A percentile compares a stretch with the other conserved stretches of the same genome.
Conservation (phyloP, 1,140 invertebrate species). For the Archegozetes longisetosus region DNA sequence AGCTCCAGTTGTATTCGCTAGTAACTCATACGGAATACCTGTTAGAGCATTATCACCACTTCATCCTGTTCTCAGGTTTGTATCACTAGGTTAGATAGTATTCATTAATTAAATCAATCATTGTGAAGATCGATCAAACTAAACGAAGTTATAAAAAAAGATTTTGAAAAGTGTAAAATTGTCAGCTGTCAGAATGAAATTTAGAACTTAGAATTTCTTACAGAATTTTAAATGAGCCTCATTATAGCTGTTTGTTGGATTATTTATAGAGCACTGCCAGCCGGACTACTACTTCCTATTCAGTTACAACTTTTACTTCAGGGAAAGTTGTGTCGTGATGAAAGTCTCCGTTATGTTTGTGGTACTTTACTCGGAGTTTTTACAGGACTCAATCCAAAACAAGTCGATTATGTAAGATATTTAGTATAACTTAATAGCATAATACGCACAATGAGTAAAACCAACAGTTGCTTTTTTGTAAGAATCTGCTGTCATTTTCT, state of each 20-base stretch:
- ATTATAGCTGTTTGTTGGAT: not conserved
- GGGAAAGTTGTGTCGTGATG: not conserved
- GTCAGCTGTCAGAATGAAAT: no score
- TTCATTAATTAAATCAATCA: no score
- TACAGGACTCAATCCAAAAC: not conserved
- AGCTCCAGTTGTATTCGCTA: conserved; percentile 10
- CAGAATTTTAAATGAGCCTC: not conserved
- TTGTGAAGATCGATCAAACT: no score
- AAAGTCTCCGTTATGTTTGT: not conserved
- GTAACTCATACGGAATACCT: not conserved
- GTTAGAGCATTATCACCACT: not conserved
- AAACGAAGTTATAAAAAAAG: no score
- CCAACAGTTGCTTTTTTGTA: no score
- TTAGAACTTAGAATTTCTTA: not conserved
- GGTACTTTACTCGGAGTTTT: not conserved
- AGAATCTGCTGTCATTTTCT: no score
- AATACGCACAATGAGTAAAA: no score
- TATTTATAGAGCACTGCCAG: not conserved
- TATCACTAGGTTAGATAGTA: no score
- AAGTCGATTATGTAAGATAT: not conserved
- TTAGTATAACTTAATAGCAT: no score
- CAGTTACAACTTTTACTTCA: not conserved
- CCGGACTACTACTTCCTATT: not conserved
- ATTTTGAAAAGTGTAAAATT: no score
- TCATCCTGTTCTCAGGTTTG: not conserved